A percentile compares a stretch with the other conserved stretches of the same genome.
Conservation (phyloP, 2,888 invertebrate genomes). For the Lepidochrysops patricia region DNA sequence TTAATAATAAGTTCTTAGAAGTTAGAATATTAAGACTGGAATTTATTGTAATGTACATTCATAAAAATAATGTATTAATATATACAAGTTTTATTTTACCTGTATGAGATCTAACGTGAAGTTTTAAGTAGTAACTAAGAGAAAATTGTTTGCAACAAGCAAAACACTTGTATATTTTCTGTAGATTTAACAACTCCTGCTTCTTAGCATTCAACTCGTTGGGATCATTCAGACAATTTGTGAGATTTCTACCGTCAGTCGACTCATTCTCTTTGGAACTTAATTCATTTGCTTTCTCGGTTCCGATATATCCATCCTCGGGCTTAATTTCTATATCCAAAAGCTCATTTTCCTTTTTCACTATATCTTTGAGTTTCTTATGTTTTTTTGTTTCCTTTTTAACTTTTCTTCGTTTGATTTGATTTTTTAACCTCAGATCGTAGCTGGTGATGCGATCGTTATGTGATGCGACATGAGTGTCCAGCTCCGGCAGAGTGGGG, state of each 20-base stretch:
- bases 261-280: constrained; percentile 19
- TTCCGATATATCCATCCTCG: constrained; percentile 61
- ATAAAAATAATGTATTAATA: too few relatives aligned
- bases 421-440: constrained; percentile 48
- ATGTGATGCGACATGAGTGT: constrained; percentile 51
- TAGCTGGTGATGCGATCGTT: constrained; percentile 59
- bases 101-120: constrained; percentile 63
- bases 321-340: constrained; percentile 53
- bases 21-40: too few relatives aligned
- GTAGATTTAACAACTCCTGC: constrained; percentile 35
- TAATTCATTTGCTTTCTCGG: constrained; percentile 40
- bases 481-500: constrained; percentile 39
- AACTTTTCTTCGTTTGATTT: constrained; percentile 43
- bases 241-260: constrained; percentile 13
- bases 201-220: constrained; percentile 13
- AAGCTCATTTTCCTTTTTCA: constrained; percentile 30
- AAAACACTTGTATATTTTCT: constrained; percentile 63
- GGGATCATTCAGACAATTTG: not conserved
- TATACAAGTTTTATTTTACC: too few relatives aligned
- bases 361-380: constrained; percentile 38
- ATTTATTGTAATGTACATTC: too few relatives aligned
- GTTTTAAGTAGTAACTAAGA: constrained; percentile 56
- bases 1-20: too few relatives aligned
- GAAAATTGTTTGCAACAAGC: constrained; percentile 60
- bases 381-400: constrained; percentile 46